Evolutionary conservation across 1,140 invertebrate genomes (phyloP), one percentile per base, ranked within the genome.

Genomic region (Drosophila parabipectinata): DNA sequence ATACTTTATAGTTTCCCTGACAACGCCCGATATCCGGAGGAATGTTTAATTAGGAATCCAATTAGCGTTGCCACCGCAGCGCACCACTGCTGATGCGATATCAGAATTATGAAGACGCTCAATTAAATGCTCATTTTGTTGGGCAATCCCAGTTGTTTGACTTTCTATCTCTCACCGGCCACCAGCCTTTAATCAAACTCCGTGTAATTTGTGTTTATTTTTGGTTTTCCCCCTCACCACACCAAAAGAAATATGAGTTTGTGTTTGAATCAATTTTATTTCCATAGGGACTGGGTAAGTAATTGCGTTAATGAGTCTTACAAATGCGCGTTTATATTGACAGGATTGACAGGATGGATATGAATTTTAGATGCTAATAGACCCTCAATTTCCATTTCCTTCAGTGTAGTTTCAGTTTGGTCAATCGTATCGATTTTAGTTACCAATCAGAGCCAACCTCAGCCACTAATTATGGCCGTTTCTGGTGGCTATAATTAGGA

Each of bases 21-120:
- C 72, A 66, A 51, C 73, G 57, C 58, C 47, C 57, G 47, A 48
- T 69, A 24, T 56, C 26, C 41, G 41, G 32, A 37, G 48, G 45
- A 62, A 44, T 81, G 44, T 51, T 71, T 85, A 80, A 85, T 85
- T 81, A 78, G 72, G 63, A 60, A 63, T 69, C 78, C 81, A 85
- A 85, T 85, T 85, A 85, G 82, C 64, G 77, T 72, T 78, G 61
- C 68, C 60, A 64, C 15, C 47, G 47, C 41, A 30, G 59, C 14
- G 41, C 62, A 26, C 45, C 53, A 44, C 37, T 50, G 39, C 47
- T 34, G 53, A 37, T 44, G 72, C 28, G 45, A 72, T 74, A 74
- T 75, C 54, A 41, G 55, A 75, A 75, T 75, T 57, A 72, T 68
- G 60, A 75, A 60, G 72, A 56, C 44, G 64, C 30, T 78, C 68